Conservation (phyloP, 2,888 invertebrate species). For the Amphipyra tragopoginis region DNA sequence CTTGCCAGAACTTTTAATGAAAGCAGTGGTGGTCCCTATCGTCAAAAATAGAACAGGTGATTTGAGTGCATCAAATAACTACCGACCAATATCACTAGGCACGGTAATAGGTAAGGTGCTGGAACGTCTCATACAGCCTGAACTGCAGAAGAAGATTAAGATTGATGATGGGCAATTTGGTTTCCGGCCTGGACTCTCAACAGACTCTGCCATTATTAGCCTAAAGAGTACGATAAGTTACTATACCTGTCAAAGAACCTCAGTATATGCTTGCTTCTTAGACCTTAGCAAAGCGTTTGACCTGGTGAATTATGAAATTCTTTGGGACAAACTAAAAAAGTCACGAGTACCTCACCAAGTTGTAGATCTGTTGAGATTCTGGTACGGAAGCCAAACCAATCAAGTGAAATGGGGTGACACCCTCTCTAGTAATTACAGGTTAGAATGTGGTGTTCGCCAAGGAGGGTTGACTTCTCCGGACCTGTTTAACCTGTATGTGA, state of each 20-base stretch:
- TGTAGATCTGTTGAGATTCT: neutral
- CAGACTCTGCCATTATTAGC: neutral
- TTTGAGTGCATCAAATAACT: too few relatives aligned
- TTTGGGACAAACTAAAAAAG: too few relatives aligned
- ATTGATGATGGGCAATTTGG: too few relatives aligned
- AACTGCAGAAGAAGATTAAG: neutral
- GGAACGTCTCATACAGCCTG: conserved; percentile 1
- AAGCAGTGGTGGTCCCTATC: too few relatives aligned
- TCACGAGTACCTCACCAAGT: too few relatives aligned
- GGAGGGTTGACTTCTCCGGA: conserved; percentile 9
- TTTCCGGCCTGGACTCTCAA: neutral
- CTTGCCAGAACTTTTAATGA: too few relatives aligned
- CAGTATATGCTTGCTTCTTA: conserved; percentile 4
- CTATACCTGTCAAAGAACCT: neutral
- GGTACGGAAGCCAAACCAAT: conserved; percentile 6
- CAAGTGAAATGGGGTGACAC: conserved; percentile 6
- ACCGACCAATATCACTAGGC: neutral
- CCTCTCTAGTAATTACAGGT: conserved; percentile 4
- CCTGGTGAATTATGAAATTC: conserved; percentile 1
- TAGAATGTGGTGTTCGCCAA: conserved; percentile 17
- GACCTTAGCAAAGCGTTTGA: conserved; percentile 1
- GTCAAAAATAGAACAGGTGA: too few relatives aligned
- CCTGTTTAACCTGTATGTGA: conserved; percentile 3
- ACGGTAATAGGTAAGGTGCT: conserved; percentile 7
- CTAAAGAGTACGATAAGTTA: conserved; percentile 1